Evolutionary conservation across 1,140 invertebrate species (phyloP).

Genomic region (Ylistrum balloti): DNA sequence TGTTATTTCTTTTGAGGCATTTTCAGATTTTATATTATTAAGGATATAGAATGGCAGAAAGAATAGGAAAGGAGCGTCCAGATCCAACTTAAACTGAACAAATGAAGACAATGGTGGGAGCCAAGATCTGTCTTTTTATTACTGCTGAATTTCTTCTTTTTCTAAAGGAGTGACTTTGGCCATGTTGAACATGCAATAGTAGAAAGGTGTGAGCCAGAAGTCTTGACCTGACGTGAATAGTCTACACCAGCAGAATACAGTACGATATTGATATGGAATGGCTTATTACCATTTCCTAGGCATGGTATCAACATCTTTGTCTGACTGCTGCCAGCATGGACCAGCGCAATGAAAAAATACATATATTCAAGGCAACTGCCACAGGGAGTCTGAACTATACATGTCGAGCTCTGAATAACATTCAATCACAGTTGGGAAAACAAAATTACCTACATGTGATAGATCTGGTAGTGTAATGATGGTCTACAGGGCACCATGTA

Average conservation of each 20-base stretch:
- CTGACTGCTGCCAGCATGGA: not conserved
- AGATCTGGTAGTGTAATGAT: not conserved
- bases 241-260: not conserved
- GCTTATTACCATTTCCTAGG: slow-evolving; percentile 5
- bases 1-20: too few relatives aligned
- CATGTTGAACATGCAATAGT: not conserved
- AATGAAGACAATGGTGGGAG: too few relatives aligned
- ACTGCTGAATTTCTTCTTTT: too few relatives aligned
- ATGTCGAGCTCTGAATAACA: slow-evolving; percentile 12
- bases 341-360: slow-evolving; percentile 10
- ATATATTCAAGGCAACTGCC: slow-evolving; percentile 24
- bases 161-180: too few relatives aligned
- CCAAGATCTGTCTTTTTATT: too few relatives aligned
- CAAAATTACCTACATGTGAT: slow-evolving; percentile 19
- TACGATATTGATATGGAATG: not conserved
- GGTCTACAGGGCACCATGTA: not conserved
- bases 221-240: not conserved
- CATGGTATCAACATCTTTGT: not conserved
- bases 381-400: not conserved
- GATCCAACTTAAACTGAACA: too few relatives aligned
- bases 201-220: not conserved
- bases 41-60: too few relatives aligned
- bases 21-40: too few relatives aligned
- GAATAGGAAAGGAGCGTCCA: too few relatives aligned
- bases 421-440: not conserved